Evolutionary conservation across 1,140 invertebrate species (phyloP).

Genomic region (Heterodera carotae): DNA sequence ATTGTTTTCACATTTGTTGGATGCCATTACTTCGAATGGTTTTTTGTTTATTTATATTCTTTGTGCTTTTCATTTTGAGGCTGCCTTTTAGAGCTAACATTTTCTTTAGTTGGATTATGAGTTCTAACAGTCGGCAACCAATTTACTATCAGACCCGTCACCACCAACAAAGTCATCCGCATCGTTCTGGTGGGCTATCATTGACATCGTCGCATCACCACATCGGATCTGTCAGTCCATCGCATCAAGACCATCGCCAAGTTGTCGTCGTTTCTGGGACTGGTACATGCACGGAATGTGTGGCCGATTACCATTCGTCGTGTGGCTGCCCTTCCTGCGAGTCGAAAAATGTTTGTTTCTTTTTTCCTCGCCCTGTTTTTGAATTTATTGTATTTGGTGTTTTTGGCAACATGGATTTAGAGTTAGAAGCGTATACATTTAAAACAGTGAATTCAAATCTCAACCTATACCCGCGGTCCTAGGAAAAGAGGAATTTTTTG

Average conservation of each 20-base stretch:
- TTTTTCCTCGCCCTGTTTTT: too few relatives aligned
- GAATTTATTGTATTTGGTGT: too few relatives aligned
- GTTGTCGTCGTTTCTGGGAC: slow-evolving; percentile 25
- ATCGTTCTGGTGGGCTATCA: neutral
- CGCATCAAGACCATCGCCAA: slow-evolving; percentile 16
- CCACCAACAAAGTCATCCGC: neutral
- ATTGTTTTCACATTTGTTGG: too few relatives aligned
- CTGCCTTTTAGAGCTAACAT: neutral
- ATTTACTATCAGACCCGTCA: slow-evolving; percentile 21
- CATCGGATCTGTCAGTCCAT: neutral
- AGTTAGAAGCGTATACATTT: too few relatives aligned
- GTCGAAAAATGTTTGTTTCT: slow-evolving; percentile 14
- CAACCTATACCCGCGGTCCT: too few relatives aligned
- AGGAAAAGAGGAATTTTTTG: too few relatives aligned
- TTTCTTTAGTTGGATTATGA: slow-evolving; percentile 23
- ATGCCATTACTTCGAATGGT: too few relatives aligned
- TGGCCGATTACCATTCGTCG: slow-evolving; percentile 20
- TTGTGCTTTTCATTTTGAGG: neutral
- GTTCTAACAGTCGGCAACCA: slow-evolving; percentile 14
- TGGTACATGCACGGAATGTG: neutral
- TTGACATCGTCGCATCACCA: neutral
- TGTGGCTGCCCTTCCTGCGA: slow-evolving; percentile 24
- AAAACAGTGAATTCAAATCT: too few relatives aligned
- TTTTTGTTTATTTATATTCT: neutral
- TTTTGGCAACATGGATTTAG: too few relatives aligned